Evolutionary conservation across 2,113 vertebrate genomes (phyloP), one percentile per base, ranked within the genome.

Genomic region (Psittacara wagleri): DNA sequence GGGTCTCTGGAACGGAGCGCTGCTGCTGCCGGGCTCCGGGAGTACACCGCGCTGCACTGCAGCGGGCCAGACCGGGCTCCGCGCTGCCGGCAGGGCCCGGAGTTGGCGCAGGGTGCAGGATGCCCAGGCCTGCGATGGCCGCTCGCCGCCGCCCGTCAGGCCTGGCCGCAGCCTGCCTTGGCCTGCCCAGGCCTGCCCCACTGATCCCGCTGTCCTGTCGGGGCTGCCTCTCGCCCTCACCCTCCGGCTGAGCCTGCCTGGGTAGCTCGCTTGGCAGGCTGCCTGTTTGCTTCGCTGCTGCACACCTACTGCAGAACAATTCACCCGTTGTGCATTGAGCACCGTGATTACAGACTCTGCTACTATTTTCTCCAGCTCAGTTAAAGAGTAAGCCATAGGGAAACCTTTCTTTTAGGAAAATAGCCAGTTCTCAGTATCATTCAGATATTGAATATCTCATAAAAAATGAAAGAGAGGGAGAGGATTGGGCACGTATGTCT

Each of bases 261-360:
- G 43, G 29, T 13, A 18, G 1, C 17, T 23, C 3, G 1, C 19
- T 46, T 22, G 9, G 3, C 11, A 9, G 39, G 10, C 27, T 10
- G 7, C 7, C 22, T 3, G 11, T 11, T 11, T 33, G 4, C 41
- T 35, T 16, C 15, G 24, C 10, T 27, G 31, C 52, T 27, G 35
- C 8, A 1, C 27, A 2, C 17, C 18, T 41, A 25, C 44, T 7
- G 43, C 54, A 14, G 67, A 23, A 35, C 43, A 16, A 28, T 46
- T 41, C 39, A 7, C 27, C 16, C 28, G 1, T 6, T 9, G 17
- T 19, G 4, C 6, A 0, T 28, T 31, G 28, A 11, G 10, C 28
- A 2, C 24, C 15, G 0, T 24, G 7, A 11, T 11, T 24, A 12
- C 13, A 9, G 61, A 13, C 19, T 46, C 39, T 20, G 10, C 29